A percentile compares a stretch with the other conserved stretches of the same genome.
These are phyloP conservation scores for Perizoma flavofasciatum DNA, from an alignment of 2,888 invertebrate species.

Conservation along the genomic window DNA sequence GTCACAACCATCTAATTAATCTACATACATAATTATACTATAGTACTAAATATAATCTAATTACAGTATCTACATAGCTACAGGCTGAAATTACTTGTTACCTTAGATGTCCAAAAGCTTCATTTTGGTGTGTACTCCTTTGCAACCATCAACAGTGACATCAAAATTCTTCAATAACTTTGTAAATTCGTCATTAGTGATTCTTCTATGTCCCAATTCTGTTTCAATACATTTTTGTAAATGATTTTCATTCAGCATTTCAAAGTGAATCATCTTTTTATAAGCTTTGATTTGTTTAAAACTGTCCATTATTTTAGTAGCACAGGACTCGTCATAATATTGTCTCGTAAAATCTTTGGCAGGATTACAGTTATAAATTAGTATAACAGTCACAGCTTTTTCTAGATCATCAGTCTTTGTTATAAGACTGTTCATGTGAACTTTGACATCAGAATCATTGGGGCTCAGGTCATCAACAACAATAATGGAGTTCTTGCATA, in stretches of 20 bases:
- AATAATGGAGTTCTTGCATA: constrained; percentile 63
- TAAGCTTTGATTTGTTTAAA: constrained; percentile 52
- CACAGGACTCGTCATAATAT: constrained; percentile 54
- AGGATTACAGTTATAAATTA: constrained; percentile 66
- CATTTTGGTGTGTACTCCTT: constrained; percentile 74
- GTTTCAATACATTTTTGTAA: constrained; percentile 65
- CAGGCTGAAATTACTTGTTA: constrained; percentile 16
- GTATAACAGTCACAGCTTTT: constrained; percentile 62
- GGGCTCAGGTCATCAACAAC: constrained; percentile 67
- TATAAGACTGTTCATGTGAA: constrained; percentile 53
- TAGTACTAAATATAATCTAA: constrained; percentile 12
- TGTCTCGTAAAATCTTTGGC: constrained; percentile 47
- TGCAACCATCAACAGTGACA: constrained; percentile 73
- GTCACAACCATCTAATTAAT: constrained; percentile 7
- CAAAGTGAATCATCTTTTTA: constrained; percentile 63
- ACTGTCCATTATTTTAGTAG: constrained; percentile 45
- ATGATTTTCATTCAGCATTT: constrained; percentile 54
- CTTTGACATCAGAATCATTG: constrained; percentile 51
- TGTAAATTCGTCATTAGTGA: constrained; percentile 46
- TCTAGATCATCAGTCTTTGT: constrained; percentile 59
- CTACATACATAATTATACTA: constrained; percentile 15
- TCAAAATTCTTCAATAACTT: constrained; percentile 66
- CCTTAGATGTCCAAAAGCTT: constrained; percentile 52
- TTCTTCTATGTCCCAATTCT: constrained; percentile 49
- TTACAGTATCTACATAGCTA: constrained; percentile 19